Evolutionary conservation across 1,140 invertebrate genomes (phyloP).

Genomic region (Cryptotermes secundus): DNA sequence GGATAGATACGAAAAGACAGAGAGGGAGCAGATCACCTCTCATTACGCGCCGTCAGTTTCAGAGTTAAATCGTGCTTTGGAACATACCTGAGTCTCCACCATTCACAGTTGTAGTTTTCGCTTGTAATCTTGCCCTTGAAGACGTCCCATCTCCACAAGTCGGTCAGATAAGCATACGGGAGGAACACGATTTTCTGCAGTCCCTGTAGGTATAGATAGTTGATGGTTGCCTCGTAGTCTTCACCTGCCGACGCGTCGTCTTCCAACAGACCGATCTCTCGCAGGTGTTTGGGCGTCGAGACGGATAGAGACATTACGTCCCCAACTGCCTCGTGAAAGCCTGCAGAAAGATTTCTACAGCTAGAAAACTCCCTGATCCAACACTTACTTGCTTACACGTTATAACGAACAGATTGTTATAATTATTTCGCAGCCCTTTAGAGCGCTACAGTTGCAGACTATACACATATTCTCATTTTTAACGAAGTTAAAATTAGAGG

Average conservation of each 20-base stretch:
- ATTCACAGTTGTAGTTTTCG: slow-evolving; percentile 75
- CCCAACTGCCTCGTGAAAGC: slow-evolving; percentile 90
- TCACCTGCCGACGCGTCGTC: slow-evolving; percentile 55
- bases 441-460: too few species aligned
- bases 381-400: too few species aligned
- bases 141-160: slow-evolving; percentile 84
- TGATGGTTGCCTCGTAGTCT: slow-evolving; percentile 71
- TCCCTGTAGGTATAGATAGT: slow-evolving; percentile 75
- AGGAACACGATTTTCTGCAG: slow-evolving; percentile 85
- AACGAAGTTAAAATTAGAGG: too few species aligned
- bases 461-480: too few species aligned
- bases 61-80: too few species aligned
- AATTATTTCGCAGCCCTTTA: too few species aligned
- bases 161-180: slow-evolving; percentile 84
- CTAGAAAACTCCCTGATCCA: too few species aligned
- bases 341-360: background rate
- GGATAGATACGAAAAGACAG: too few species aligned
- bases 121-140: slow-evolving; percentile 71
- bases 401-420: too few species aligned
- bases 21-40: too few species aligned
- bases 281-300: slow-evolving; percentile 75
- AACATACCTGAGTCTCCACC: slow-evolving; percentile 50
- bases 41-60: too few species aligned
- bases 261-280: slow-evolving; percentile 67
- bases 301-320: slow-evolving; percentile 84